Evolutionary conservation across 2,888 invertebrate species (phyloP).

Genomic region (Matsumyia berberina): DNA sequence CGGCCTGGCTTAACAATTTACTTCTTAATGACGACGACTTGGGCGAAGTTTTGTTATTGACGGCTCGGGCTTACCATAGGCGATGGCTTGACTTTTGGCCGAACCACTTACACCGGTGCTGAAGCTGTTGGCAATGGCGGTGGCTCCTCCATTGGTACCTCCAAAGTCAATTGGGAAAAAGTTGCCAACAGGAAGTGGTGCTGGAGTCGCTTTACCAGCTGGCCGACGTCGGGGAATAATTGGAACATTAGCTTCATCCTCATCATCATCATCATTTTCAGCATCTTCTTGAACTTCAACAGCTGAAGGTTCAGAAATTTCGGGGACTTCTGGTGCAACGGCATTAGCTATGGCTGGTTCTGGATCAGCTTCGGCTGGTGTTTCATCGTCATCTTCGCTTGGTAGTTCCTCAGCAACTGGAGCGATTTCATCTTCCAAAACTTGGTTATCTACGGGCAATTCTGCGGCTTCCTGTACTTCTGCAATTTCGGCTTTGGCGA

Average conservation of each 20-base stretch:
- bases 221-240: slow-evolving; percentile 16
- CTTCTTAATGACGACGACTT: slow-evolving; percentile 55
- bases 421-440: slow-evolving; percentile 59
- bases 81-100: slow-evolving; percentile 78
- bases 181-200: slow-evolving; percentile 72
- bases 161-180: slow-evolving; percentile 79
- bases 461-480: slow-evolving; percentile 42
- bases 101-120: slow-evolving; percentile 78
- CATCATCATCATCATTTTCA: slow-evolving; percentile 69
- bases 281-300: slow-evolving; percentile 57
- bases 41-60: slow-evolving; percentile 39
- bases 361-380: slow-evolving; percentile 53
- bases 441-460: slow-evolving; percentile 25
- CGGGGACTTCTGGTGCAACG: slow-evolving; percentile 49
- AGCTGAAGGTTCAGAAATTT: slow-evolving; percentile 68
- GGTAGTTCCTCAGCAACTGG: slow-evolving; percentile 33
- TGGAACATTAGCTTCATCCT: slow-evolving; percentile 36
- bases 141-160: slow-evolving; percentile 76
- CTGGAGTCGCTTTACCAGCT: slow-evolving; percentile 42
- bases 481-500: slow-evolving; percentile 64
- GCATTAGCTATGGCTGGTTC: slow-evolving; percentile 60
- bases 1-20: neutral
- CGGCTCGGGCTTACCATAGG: slow-evolving; percentile 78
- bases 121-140: slow-evolving; percentile 79
- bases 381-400: slow-evolving; percentile 79